Evolutionary conservation across 2,113 vertebrate species (phyloP).

Genomic region (Caracal caracal): DNA sequence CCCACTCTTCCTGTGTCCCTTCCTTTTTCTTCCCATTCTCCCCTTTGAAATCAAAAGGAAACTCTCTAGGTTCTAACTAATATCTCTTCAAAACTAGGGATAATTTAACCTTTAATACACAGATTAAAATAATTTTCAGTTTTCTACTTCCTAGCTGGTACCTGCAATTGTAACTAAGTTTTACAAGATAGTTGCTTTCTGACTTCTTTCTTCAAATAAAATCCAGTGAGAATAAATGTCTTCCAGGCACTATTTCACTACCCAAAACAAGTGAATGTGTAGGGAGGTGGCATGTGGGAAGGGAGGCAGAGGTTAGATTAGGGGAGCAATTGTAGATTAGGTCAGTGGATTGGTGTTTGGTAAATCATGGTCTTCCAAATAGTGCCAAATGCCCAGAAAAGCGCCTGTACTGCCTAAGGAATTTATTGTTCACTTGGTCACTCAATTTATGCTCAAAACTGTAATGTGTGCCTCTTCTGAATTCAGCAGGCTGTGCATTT

Average conservation of each 20-base stretch:
- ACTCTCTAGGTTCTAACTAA: not conserved
- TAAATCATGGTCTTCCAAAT: not conserved
- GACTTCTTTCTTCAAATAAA: constrained; percentile 10
- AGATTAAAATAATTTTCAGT: constrained; percentile 27
- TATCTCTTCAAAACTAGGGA: constrained; percentile 3
- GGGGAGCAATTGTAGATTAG: not conserved
- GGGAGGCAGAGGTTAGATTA: not conserved
- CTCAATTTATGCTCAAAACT: constrained; percentile 4
- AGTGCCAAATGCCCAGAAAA: not conserved
- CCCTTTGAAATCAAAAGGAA: constrained; percentile 12
- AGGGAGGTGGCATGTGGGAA: not conserved
- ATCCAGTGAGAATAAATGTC: not conserved
- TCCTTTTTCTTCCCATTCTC: not conserved
- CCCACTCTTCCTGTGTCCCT: not conserved
- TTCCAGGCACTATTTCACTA: not conserved
- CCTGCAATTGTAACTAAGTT: constrained; percentile 17
- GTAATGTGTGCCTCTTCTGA: not conserved
- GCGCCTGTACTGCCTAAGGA: not conserved
- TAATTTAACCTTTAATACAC: not conserved
- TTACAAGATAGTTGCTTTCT: constrained; percentile 9
- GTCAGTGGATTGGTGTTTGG: not conserved
- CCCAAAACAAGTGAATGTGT: not conserved
- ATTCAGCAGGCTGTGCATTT: not conserved
- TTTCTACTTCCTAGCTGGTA: not conserved
- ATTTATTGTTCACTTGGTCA: not conserved